Percentiles rank a stretch among this genome's conserved stretches.
Evolutionary conservation across 2,113 vertebrate genomes (phyloP).

Genomic region (Catharus fuscescens): DNA sequence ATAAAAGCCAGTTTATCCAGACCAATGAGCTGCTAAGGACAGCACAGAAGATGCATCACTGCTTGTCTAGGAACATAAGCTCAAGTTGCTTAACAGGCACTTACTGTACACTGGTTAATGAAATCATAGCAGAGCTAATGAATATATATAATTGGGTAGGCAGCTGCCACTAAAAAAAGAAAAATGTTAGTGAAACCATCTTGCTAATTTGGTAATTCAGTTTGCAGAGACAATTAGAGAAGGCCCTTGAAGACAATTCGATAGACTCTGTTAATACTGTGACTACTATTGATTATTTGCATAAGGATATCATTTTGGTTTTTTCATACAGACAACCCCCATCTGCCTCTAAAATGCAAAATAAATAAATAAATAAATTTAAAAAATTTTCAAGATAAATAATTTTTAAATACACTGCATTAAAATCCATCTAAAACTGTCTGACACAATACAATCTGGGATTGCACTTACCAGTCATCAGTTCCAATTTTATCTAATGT

Average conservation of each 20-base stretch:
- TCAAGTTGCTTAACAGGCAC: conserved; percentile 34
- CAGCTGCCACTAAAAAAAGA: conserved; percentile 18
- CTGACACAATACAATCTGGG: background rate
- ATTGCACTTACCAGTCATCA: background rate
- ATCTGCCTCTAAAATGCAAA: background rate
- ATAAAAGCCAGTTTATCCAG: conserved; percentile 11
- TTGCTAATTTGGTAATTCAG: conserved; percentile 42
- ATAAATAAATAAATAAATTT: background rate
- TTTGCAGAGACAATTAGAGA: conserved; percentile 31
- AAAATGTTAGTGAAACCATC: conserved; percentile 4
- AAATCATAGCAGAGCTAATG: conserved; percentile 58
- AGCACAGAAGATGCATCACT: conserved; percentile 22
- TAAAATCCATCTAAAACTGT: background rate
- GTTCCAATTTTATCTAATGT: background rate
- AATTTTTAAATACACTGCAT: background rate
- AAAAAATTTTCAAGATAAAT: background rate
- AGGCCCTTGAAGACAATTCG: conserved; percentile 35
- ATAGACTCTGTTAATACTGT: background rate
- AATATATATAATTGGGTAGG: conserved; percentile 41
- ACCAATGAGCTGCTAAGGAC: background rate
- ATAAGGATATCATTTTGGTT: accelerated
- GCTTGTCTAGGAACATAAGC: conserved; percentile 43
- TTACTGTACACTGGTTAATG: conserved; percentile 37
- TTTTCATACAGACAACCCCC: background rate
- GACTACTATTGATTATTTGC: background rate